phyloP scores from a whole-genome alignment of 2,888 invertebrate genomes.

The Furcula furcula region DNA sequence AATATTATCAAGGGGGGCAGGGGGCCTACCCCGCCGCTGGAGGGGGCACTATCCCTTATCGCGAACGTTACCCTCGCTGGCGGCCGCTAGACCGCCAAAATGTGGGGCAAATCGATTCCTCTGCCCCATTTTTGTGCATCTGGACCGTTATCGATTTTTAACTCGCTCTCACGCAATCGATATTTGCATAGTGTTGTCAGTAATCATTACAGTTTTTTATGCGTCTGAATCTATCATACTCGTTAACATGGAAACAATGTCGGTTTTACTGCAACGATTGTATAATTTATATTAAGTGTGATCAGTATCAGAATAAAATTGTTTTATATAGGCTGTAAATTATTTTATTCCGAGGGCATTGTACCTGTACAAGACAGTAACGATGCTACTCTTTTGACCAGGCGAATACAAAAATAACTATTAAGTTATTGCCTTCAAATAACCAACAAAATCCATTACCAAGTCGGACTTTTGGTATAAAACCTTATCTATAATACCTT shows the following conservation, averaged over 20 bases:
- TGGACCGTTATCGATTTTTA: conserved; percentile 77
- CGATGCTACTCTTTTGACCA: too few relatives aligned
- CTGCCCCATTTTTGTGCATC: conserved; percentile 81
- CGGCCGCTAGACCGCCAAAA: conserved; percentile 77
- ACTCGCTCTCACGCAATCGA: conserved; percentile 36
- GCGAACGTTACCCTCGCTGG: conserved; percentile 79
- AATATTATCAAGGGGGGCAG: conserved; percentile 76
- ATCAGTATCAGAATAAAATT: conserved; percentile 54
- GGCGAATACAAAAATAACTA: too few relatives aligned
- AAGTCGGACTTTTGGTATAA: too few relatives aligned
- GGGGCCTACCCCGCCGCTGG: conserved; percentile 54
- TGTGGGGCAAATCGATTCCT: conserved; percentile 80
- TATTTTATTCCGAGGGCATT: conserved; percentile 48
- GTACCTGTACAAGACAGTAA: too few relatives aligned
- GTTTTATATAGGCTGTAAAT: conserved; percentile 69
- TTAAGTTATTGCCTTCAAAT: too few relatives aligned
- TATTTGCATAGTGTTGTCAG: conserved; percentile 18
- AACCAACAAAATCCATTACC: too few relatives aligned
- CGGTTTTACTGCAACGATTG: conserved; percentile 52
- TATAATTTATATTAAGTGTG: conserved; percentile 65
- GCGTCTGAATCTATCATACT: conserved; percentile 15
- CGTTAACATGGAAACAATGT: conserved; percentile 59
- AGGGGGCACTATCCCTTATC: conserved; percentile 81
- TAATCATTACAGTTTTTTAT: conserved; percentile 2
- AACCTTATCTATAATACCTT: too few relatives aligned